Evolutionary conservation across 2,888 invertebrate genomes (phyloP), one percentile per base, ranked within the genome.

Genomic region (Lasioglossum zephyrum): DNA sequence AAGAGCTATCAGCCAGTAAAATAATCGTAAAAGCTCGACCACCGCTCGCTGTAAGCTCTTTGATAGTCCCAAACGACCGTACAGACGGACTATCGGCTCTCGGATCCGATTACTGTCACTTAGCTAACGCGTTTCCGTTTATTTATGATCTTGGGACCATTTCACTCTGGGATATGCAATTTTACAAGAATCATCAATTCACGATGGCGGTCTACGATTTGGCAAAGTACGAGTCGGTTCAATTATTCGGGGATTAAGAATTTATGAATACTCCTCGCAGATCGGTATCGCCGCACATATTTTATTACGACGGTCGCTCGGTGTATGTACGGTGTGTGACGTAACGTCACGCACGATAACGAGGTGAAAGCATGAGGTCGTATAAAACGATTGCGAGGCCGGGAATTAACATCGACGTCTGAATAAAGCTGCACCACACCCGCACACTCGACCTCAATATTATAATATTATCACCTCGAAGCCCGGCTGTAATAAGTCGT

Each of bases 391-490:
- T 22, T 66, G 57, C 60, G 49, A 77, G 69, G 80, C 41, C 53
- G 81, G 69, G 82, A 74, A 69, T 69, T 16, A 81, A 80, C 47
- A 73, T 81, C 18, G 80, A 18, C 41, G 69, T 16, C 44, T n/a
- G 88, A 36, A 73, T 36, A 73, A 73, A 49, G 69, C 79, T 76
- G 77, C 82, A 89, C 89, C 91, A 89, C 92, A 89, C 92, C 91
- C 91, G 90, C 89, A 72, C 63, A 53, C 72, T 74, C 89, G 88
- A 90, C 91, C 92, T 92, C 89, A 87, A 92, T 92, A 90, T 90
- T 90, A 91, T 86, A 91, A 90, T 90, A 92, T 92, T 91, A 92
- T 92, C 92, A 92, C 88, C 87, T 89, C 82, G 78, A 76, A 76
- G 73, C 81, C 73, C 63, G 72, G 76, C 72, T 77, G 81, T 89